phyloP scores from a whole-genome alignment of 2,797 vertebrate species.

The Acestrorhynchus altus region DNA sequence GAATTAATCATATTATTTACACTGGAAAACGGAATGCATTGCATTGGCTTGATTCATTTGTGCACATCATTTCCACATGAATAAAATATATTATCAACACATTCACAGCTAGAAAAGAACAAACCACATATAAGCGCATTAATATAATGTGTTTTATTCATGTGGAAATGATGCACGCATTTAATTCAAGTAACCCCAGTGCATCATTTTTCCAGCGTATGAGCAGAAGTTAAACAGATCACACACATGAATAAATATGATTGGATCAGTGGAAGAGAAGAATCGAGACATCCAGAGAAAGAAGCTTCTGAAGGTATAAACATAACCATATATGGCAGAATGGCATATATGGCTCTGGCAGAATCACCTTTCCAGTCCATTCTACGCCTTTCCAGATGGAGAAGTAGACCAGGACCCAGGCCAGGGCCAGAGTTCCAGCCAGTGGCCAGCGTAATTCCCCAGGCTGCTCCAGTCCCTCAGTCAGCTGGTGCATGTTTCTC shows the following conservation, averaged over 20 bases:
- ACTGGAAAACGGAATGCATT: not conserved
- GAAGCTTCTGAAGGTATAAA: not conserved
- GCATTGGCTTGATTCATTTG: no score
- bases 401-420: constrained; percentile 93
- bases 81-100: not conserved
- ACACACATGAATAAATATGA: not conserved
- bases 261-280: not conserved
- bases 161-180: not conserved
- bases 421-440: constrained; percentile 85
- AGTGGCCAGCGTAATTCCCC: constrained; percentile 88
- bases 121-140: no score
- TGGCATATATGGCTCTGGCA: not conserved
- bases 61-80: not conserved
- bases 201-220: not conserved
- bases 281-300: not conserved
- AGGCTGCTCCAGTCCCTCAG: constrained; percentile 84
- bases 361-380: constrained; percentile 90
- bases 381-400: constrained; percentile 96
- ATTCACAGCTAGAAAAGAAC: not conserved
- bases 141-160: not conserved
- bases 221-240: not conserved
- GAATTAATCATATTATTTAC: constrained; percentile 18
- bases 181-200: not conserved
- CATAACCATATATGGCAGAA: not conserved
- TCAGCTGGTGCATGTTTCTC: constrained; percentile 91